Percentiles rank a stretch among this genome's conserved stretches.
Conservation (phyloP, 53 echinoderm and acorn worm species). For the Apostichopus leukothele region DNA sequence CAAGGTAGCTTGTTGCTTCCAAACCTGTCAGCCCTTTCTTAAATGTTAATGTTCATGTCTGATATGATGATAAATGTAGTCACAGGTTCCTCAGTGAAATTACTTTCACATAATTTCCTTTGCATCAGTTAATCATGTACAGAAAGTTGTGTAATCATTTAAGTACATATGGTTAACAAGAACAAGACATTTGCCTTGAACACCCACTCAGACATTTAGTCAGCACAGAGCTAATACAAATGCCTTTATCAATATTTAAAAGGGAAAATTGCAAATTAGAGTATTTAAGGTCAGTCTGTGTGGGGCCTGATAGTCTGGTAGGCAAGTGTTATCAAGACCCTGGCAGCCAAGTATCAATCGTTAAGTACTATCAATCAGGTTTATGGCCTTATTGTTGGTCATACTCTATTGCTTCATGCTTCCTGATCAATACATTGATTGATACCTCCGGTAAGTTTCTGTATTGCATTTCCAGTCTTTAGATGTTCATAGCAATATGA, state of each 20-base stretch:
- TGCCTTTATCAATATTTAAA: background rate
- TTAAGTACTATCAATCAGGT: background rate
- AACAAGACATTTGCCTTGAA: too few relatives aligned
- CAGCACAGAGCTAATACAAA: too few relatives aligned
- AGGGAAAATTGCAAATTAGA: background rate
- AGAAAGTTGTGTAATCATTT: too few relatives aligned
- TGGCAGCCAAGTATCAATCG: background rate
- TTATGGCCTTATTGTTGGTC: background rate
- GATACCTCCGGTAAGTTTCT: background rate
- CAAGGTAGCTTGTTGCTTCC: too few relatives aligned
- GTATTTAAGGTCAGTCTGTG: background rate
- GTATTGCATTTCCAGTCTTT: background rate
- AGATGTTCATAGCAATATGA: background rate
- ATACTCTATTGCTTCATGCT: background rate
- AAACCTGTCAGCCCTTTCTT: too few relatives aligned
- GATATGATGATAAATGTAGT: too few relatives aligned
- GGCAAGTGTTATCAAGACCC: background rate
- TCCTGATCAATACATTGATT: background rate
- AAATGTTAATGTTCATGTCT: too few relatives aligned
- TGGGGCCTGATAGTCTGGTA: background rate
- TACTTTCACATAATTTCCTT: too few relatives aligned
- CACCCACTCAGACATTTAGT: too few relatives aligned
- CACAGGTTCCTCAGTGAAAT: too few relatives aligned
- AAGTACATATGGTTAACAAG: too few relatives aligned
- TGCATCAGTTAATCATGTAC: too few relatives aligned